phyloP scores from a whole-genome alignment of 2,888 invertebrate species.

The Drosophila meridionalis region DNA sequence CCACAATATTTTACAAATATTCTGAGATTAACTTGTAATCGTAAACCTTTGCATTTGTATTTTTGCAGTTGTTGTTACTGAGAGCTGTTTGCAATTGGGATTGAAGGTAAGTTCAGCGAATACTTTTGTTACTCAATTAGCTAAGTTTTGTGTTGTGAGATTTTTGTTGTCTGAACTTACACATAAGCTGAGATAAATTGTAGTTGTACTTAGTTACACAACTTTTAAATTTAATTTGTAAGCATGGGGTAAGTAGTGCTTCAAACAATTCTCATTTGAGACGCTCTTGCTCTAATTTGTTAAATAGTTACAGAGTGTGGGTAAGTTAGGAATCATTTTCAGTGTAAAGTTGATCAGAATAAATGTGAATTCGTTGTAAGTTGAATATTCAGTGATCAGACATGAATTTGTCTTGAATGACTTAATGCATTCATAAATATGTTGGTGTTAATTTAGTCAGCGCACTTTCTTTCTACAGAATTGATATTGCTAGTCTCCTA shows the following conservation, averaged over 20 bases:
- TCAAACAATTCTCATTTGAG: too few species aligned
- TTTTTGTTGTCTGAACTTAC: neutral
- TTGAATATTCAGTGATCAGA: neutral
- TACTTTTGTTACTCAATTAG: neutral
- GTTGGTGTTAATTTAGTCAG: too few species aligned
- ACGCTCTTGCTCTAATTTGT: too few species aligned
- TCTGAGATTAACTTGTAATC: neutral
- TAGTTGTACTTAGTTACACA: too few species aligned
- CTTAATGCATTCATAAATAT: too few species aligned
- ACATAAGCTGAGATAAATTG: neutral
- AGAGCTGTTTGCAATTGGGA: neutral
- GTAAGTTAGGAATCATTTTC: neutral
- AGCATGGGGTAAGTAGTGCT: too few species aligned
- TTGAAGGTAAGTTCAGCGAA: neutral
- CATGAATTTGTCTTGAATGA: too few species aligned
- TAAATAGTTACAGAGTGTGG: too few species aligned
- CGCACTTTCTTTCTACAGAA: too few species aligned
- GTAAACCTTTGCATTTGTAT: neutral
- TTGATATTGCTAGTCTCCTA: too few species aligned
- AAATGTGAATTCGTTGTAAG: neutral
- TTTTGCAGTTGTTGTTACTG: neutral
- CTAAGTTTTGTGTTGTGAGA: neutral
- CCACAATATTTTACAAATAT: neutral
- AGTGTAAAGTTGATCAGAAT: neutral
- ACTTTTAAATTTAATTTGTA: too few species aligned